Percentiles rank a stretch among this genome's conserved stretches.
Evolutionary conservation across 1,140 invertebrate genomes (phyloP).

Genomic region (Melipona quadrifasciata): DNA sequence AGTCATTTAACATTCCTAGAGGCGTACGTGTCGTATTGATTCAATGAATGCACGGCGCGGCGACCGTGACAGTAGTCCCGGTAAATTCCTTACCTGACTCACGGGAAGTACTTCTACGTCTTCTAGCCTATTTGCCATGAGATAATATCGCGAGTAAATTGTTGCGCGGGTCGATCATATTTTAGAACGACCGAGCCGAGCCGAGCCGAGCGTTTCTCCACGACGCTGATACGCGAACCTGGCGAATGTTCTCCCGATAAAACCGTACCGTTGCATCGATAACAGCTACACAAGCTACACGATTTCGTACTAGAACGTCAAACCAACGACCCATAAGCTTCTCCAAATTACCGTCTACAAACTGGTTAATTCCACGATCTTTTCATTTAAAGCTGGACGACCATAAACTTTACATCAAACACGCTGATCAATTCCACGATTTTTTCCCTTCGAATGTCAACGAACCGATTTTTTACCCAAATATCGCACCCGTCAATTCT

Average conservation of each 20-base stretch:
- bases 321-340: background rate
- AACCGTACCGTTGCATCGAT: slow-evolving; percentile 31
- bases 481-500: background rate
- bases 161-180: slow-evolving; percentile 44
- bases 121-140: slow-evolving; percentile 53
- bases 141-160: slow-evolving; percentile 61
- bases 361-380: background rate
- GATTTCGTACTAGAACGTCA: background rate
- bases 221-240: slow-evolving; percentile 22
- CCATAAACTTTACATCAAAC: background rate
- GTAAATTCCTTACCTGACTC: slow-evolving; percentile 66
- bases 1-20: slow-evolving; percentile 59
- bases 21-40: slow-evolving; percentile 61
- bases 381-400: background rate
- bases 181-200: slow-evolving; percentile 10
- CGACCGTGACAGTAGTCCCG: slow-evolving; percentile 44
- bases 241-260: slow-evolving; percentile 24
- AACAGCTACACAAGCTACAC: slow-evolving; percentile 12
- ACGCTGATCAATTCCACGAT: background rate
- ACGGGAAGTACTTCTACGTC: slow-evolving; percentile 63
- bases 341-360: no score
- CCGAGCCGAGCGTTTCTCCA: background rate
- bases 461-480: background rate
- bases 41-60: slow-evolving; percentile 25
- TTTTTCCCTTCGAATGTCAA: background rate